These are phyloP conservation scores for Anthophora plumipes DNA, from an alignment of 2,888 invertebrate species.

Conservation along the genomic window DNA sequence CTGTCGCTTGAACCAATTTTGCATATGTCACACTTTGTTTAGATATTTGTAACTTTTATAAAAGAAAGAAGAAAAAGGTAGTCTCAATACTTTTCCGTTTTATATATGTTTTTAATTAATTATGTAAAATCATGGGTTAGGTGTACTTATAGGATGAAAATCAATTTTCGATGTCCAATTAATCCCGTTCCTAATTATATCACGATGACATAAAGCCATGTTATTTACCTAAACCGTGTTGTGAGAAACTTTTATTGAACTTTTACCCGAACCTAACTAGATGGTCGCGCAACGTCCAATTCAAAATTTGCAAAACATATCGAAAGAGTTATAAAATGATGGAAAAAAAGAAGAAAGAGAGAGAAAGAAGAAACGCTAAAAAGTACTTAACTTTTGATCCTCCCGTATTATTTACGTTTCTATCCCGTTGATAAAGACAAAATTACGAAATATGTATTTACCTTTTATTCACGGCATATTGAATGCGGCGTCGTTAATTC, in stretches of 20 bases:
- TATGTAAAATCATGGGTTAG: too few species aligned
- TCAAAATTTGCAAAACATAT: too few species aligned
- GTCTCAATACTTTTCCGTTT: too few species aligned
- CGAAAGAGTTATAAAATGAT: too few species aligned
- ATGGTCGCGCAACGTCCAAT: conserved; percentile 16
- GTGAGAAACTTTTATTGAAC: neutral
- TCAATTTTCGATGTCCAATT: neutral
- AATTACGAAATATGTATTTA: conserved; percentile 38
- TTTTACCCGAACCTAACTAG: conserved; percentile 3
- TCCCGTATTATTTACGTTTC: conserved; percentile 36
- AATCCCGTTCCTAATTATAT: conserved; percentile 1
- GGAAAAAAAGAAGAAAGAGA: too few species aligned
- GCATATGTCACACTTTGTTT: too few species aligned
- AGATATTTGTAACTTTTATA: too few species aligned
- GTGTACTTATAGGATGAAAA: too few species aligned
- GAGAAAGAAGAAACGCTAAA: conserved; percentile 1
- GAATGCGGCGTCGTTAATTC: conserved; percentile 43
- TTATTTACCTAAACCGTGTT: too few species aligned
- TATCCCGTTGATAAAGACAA: conserved; percentile 29
- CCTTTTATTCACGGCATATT: conserved; percentile 9
- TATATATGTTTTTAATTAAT: too few species aligned
- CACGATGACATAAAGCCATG: neutral
- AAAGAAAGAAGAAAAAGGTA: too few species aligned
- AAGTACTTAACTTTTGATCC: conserved; percentile 41
- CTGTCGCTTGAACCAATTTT: too few species aligned